These are phyloP conservation scores for rat (Rattus norvegicus) DNA, from an alignment of 2,113 vertebrate species.

Conservation along the genomic window DNA sequence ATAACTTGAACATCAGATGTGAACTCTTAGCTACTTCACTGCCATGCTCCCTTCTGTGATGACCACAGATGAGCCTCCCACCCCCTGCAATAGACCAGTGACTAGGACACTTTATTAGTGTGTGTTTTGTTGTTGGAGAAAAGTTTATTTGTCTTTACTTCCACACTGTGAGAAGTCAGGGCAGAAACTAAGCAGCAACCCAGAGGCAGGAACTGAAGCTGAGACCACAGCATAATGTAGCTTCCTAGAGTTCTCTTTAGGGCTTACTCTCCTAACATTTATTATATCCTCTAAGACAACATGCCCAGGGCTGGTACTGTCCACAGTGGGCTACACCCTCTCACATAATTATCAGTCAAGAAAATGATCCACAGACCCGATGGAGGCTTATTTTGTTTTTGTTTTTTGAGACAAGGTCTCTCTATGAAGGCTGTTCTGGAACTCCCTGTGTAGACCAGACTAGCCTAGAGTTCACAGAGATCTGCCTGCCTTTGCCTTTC, in stretches of 20 bases:
- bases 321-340: neutral
- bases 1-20: neutral
- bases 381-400: neutral
- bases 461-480: neutral
- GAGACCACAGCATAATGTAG: neutral
- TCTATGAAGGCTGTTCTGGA: neutral
- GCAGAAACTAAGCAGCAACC: neutral
- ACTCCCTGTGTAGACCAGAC: neutral
- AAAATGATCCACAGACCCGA: neutral
- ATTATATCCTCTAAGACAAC: neutral
- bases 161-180: neutral
- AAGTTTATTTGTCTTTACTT: neutral
- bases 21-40: neutral
- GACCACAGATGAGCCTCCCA: neutral
- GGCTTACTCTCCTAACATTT: neutral
- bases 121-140: neutral
- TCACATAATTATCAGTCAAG: neutral
- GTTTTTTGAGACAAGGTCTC: neutral
- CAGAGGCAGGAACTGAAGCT: neutral
- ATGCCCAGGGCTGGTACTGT: neutral
- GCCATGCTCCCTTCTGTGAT: neutral
- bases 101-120: neutral
- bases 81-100: neutral
- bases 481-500: neutral
- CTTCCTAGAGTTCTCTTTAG: neutral